Base-by-base conservation (phyloP, 1,140 invertebrate species). In the Cotesia vestalis region DNA sequence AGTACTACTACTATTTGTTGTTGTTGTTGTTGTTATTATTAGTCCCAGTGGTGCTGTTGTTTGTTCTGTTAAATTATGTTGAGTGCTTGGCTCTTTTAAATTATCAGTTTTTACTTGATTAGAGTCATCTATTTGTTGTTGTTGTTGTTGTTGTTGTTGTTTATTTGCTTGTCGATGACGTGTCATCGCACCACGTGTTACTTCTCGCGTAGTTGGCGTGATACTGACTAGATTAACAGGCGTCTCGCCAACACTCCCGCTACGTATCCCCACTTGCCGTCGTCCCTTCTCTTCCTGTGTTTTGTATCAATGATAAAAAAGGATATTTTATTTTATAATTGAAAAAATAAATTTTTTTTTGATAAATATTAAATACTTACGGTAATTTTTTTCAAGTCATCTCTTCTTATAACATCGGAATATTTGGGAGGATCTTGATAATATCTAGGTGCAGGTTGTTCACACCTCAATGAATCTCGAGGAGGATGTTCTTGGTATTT, bases 171-270 rank as follows among this genome's bases (percentile, higher is more conserved):
- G 62, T 27, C 78, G 78, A 53, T 76, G 75, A 51, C 70, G 73
- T 61, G 74, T 61, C 35, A 63, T 59, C 6, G 38, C 59, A 35
- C 61, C 74, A 6, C 83, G 80, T 84, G 78, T 81, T 81, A 77
- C 75, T 79, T 86, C 84, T 81, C 83, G 85, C 83, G 84, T 81
- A 77, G 76, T 80, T 78, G 84, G 83, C 83, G 85, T 84, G 82
- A 84, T 81, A 86, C 85, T 85, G 82, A 81, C 77, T 73, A 82
- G 80, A 82, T 84, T 83, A 81, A 81, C 79, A 79, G 79, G 78
- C 79, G 83, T 79, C 79, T 83, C 84, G 71, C 76, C 80, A 77
- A 78, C 80, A 73, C 76, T 80, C 79, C 79, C 78, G 76, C 77
- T 59, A 34, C 60, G 69, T 40, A 35, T 63, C 66, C 61, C 73